phyloP scores from a whole-genome alignment of 2,888 invertebrate species.

The Tinea semifulvella region DNA sequence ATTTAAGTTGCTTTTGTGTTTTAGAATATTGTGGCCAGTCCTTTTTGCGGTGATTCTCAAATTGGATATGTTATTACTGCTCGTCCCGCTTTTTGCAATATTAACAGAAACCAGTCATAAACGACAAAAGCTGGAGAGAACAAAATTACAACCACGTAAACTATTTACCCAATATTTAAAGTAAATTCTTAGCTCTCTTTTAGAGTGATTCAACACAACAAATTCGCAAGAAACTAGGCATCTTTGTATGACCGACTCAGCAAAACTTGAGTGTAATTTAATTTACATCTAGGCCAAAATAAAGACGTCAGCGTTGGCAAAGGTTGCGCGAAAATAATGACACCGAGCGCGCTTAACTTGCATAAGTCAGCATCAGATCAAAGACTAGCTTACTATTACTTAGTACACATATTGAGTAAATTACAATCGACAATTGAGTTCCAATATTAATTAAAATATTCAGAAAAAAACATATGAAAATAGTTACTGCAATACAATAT shows the following conservation, averaged over 20 bases:
- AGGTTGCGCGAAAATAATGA: constrained; percentile 24
- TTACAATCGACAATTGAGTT: too few relatives aligned
- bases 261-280: constrained; percentile 52
- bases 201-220: constrained; percentile 1
- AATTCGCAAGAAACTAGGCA: constrained; percentile 34
- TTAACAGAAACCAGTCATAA: neutral
- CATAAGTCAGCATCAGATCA: constrained; percentile 25
- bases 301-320: constrained; percentile 29
- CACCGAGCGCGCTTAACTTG: constrained; percentile 28
- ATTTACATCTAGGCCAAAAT: constrained; percentile 50
- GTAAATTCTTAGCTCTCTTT: neutral
- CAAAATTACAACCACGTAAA: neutral
- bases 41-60: constrained; percentile 11
- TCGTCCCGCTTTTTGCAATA: neutral
- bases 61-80: constrained; percentile 9
- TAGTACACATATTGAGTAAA: too few relatives aligned
- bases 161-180: neutral
- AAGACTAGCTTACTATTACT: constrained; percentile 10
- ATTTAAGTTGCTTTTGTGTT: constrained; percentile 61
- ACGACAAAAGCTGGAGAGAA: neutral
- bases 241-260: constrained; percentile 44
- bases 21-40: constrained; percentile 23
- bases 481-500: too few relatives aligned
- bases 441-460: too few relatives aligned
- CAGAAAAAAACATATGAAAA: too few relatives aligned